These are phyloP conservation scores for Alligator sinensis DNA, from an alignment of 2,113 vertebrate genomes.

Conservation along the genomic window DNA sequence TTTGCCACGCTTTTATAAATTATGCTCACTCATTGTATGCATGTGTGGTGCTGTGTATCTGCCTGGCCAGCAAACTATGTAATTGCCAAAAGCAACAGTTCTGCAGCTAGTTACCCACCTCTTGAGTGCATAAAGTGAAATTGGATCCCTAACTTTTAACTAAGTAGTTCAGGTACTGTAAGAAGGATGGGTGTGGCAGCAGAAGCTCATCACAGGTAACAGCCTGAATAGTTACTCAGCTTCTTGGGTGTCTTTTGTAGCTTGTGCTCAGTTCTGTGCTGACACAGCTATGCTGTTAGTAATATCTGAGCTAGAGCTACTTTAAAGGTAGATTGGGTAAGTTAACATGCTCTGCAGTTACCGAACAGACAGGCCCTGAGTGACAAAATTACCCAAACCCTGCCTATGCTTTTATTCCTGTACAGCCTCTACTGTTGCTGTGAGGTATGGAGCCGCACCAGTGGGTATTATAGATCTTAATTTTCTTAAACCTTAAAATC, in stretches of 20 bases:
- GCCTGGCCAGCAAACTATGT: too few relatives aligned
- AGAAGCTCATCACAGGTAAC: too few relatives aligned
- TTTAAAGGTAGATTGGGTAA: not conserved
- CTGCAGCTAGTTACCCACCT: too few relatives aligned
- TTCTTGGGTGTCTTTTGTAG: rapidly evolving
- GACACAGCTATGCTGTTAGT: rapidly evolving
- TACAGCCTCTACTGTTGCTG: not conserved
- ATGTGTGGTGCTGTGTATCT: too few relatives aligned
- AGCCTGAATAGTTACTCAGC: too few relatives aligned
- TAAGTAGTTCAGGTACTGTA: too few relatives aligned
- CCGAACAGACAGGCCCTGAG: not conserved
- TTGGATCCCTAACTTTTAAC: too few relatives aligned
- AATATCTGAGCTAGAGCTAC: not conserved
- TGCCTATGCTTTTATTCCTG: rapidly evolving
- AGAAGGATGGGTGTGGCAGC: too few relatives aligned
- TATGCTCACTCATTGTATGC: too few relatives aligned
- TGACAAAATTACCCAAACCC: not conserved
- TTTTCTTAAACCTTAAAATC: not conserved
- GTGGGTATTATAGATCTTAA: not conserved
- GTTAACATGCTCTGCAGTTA: not conserved
- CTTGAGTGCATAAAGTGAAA: too few relatives aligned
- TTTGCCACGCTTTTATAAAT: too few relatives aligned
- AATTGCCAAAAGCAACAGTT: too few relatives aligned
- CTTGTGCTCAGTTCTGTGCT: rapidly evolving
- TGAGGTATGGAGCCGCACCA: not conserved